These are phyloP conservation scores for Machimus atricapillus DNA, from an alignment of 2,888 invertebrate species.

Conservation along the genomic window DNA sequence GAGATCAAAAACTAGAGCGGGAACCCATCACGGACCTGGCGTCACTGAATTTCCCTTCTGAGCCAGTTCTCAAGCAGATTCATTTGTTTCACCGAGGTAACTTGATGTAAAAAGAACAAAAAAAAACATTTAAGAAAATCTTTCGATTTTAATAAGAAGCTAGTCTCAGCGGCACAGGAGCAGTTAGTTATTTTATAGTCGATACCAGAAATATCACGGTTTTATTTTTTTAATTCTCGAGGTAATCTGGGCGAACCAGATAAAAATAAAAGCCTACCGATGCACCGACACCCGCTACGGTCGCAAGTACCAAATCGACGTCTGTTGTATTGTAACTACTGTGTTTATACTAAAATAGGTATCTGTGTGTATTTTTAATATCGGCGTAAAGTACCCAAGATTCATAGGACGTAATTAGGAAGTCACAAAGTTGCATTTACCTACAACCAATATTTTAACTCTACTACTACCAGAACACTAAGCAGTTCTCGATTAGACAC, in stretches of 20 bases:
- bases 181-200: conserved; percentile 25
- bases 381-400: background rate
- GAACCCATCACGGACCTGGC: background rate
- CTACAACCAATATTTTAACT: background rate
- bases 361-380: conserved; percentile 34
- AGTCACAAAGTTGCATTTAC: background rate
- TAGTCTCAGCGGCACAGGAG: background rate
- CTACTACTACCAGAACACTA: background rate
- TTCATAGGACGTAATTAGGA: background rate
- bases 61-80: background rate
- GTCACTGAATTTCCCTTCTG: background rate
- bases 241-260: background rate
- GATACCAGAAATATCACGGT: background rate
- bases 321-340: conserved; percentile 26
- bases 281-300: background rate
- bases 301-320: background rate
- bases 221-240: conserved; percentile 24
- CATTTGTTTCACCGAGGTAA: conserved; percentile 22
- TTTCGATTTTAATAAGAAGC: conserved; percentile 16
- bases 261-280: background rate
- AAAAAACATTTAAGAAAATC: background rate
- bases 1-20: background rate
- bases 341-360: conserved; percentile 31
- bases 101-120: conserved; percentile 13
- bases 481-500: background rate